A percentile compares a stretch with the other conserved stretches of the same genome.
Evolutionary conservation across 2,888 invertebrate species (phyloP).

Genomic region (Spisula solida): DNA sequence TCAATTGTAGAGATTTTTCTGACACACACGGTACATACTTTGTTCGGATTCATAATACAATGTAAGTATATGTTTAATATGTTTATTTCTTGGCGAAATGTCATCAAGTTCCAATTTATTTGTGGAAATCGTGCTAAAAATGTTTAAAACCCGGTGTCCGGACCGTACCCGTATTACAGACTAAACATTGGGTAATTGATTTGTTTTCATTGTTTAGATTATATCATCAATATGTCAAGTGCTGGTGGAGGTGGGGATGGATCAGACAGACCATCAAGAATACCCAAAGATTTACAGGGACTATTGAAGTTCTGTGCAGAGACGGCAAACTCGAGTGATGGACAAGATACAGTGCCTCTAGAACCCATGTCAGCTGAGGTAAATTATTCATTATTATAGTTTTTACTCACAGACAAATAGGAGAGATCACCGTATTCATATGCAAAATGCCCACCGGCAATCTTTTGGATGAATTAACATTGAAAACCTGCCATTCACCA

Average conservation of each 20-base stretch:
- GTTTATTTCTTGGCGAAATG: background rate
- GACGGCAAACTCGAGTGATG: conserved; percentile 64
- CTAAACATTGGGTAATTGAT: too few species aligned
- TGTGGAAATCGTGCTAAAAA: too few species aligned
- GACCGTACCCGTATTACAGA: too few species aligned
- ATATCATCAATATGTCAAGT: background rate
- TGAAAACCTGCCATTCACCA: too few species aligned
- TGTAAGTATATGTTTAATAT: background rate
- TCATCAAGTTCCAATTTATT: background rate
- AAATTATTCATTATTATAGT: background rate
- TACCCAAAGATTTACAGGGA: conserved; percentile 76
- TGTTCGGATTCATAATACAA: background rate
- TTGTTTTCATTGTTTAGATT: background rate
- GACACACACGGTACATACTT: background rate
- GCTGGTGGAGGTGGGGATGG: conserved; percentile 35
- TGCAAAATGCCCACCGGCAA: too few species aligned
- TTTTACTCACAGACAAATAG: background rate
- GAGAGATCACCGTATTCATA: too few species aligned
- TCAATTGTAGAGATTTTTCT: background rate
- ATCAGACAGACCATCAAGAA: conserved; percentile 31
- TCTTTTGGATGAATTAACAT: too few species aligned
- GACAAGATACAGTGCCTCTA: conserved; percentile 52
- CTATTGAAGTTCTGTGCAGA: conserved; percentile 78
- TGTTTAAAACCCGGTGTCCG: too few species aligned
- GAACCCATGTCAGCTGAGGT: conserved; percentile 75